Base-by-base conservation (phyloP, 2,797 vertebrate species). In the Enteromius fasciolatus region DNA sequence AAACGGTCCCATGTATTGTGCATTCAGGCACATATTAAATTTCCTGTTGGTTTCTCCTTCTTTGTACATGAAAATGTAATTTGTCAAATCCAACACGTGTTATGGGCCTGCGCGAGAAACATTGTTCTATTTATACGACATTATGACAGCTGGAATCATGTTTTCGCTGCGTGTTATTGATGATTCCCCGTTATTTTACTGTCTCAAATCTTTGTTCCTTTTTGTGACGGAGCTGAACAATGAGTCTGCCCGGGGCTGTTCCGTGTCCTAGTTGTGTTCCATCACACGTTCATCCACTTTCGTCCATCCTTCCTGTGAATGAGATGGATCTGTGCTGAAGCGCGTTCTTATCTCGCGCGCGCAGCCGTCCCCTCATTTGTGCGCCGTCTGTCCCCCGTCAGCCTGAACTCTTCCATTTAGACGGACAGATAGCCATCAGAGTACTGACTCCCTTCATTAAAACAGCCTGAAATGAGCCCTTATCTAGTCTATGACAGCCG, bases 381-480 rank as follows among this genome's bases (percentile, higher is more conserved):
- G 54, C 28, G 61, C 83, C 33, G 74, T 73, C 83, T 82, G 80
- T 78, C 81, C 76, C 81, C 78, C 77, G 63, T 83, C 83, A 73
- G 48, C 20, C 67, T 68, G 57, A 83, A 67, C 66, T 59, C 68
- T 31, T 86, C 81, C 87, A 90, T 94, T 94, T 90, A 92, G 86
- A 78, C 69, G 90, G 93, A 92, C 92, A 92, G 94, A 95, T 95
- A 94, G 85, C 89, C 89, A 94, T 94, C 94, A 90, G 83, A 88
- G 91, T 90, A 90, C 92, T 92, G 91, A 92, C 90, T 85, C 89
- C 90, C 92, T 87, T 93, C 94, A 94, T 94, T 94, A 93, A 94
- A 94, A 92, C 83, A 25, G 83, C 87, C 86, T 88, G 28, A 83
- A 79, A 83, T 17, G 61, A 78, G 76, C 20, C 11, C 78, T 90